Evolutionary conservation across 2,113 vertebrate genomes (phyloP).

Genomic region (Dipodomys stephensi): DNA sequence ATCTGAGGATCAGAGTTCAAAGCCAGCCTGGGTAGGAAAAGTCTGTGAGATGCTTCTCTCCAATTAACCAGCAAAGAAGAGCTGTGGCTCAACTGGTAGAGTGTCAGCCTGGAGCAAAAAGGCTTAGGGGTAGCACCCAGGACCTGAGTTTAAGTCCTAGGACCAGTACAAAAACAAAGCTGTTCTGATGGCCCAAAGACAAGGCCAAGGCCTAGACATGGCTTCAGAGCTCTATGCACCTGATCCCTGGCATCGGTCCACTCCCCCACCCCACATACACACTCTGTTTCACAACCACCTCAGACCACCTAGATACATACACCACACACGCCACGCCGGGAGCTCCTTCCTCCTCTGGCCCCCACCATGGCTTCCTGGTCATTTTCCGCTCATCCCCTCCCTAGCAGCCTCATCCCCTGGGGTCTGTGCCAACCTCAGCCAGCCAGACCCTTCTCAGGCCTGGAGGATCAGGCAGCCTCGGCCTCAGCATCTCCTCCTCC

Average conservation of each 20-base stretch:
- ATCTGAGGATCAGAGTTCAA: too few species aligned
- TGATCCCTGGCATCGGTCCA: background rate
- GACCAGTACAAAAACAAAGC: too few species aligned
- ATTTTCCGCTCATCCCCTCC: accelerated
- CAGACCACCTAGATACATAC: too few species aligned
- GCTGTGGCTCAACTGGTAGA: too few species aligned
- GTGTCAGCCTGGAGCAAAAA: too few species aligned
- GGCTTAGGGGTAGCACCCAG: too few species aligned
- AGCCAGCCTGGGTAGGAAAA: too few species aligned
- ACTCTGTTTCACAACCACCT: background rate
- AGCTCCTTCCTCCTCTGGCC: background rate
- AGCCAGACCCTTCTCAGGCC: accelerated
- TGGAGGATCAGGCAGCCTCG: too few species aligned
- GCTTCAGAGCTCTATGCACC: accelerated
- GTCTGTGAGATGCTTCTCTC: too few species aligned
- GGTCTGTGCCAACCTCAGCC: background rate
- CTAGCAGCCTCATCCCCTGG: accelerated
- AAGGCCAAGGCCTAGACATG: background rate
- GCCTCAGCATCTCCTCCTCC: too few species aligned
- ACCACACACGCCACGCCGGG: accelerated
- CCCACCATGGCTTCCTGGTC: accelerated
- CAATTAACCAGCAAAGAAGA: too few species aligned
- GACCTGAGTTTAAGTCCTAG: background rate
- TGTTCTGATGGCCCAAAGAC: background rate
- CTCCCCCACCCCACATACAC: too few species aligned